A percentile compares a stretch with the other conserved stretches of the same genome.
Conservation (phyloP, 1,140 invertebrate species). For the Antheraea pernyi region DNA sequence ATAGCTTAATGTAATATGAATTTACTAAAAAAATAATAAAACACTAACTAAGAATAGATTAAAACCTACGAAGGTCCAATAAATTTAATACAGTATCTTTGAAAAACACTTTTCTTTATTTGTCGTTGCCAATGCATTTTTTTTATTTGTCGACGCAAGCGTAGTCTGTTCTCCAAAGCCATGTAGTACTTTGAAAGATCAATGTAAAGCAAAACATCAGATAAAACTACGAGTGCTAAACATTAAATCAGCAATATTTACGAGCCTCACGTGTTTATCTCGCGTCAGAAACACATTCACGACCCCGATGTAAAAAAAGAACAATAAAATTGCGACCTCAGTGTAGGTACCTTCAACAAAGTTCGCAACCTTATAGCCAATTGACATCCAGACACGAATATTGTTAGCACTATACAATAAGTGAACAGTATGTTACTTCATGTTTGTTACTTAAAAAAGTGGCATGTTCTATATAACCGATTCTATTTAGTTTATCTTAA, state of each 20-base stretch:
- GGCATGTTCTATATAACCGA: not conserved
- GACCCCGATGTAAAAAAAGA: conserved; percentile 20
- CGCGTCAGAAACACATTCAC: conserved; percentile 30
- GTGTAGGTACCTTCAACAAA: conserved; percentile 43
- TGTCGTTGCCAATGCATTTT: not conserved
- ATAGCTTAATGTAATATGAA: not conserved
- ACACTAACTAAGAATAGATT: not conserved
- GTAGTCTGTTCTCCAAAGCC: not conserved
- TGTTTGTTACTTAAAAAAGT: not conserved
- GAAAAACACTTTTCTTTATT: not conserved
- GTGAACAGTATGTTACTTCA: conserved; percentile 1
- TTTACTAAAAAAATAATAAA: not conserved
- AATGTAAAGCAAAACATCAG: conserved; percentile 7
- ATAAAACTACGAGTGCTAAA: conserved; percentile 15
- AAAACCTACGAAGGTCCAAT: not conserved
- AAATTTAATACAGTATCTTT: not conserved
- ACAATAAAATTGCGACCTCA: conserved; percentile 18
- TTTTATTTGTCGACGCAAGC: not conserved
- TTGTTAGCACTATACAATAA: conserved; percentile 18
- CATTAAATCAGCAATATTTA: conserved; percentile 21
- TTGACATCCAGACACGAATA: conserved; percentile 71
- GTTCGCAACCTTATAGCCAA: conserved; percentile 63
- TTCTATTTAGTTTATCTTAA: not conserved
- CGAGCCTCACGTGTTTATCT: conserved; percentile 30
- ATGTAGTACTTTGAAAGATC: conserved; percentile 3